Base-by-base conservation (phyloP, 2,113 vertebrate species). In the Corythornis vintsioides region DNA sequence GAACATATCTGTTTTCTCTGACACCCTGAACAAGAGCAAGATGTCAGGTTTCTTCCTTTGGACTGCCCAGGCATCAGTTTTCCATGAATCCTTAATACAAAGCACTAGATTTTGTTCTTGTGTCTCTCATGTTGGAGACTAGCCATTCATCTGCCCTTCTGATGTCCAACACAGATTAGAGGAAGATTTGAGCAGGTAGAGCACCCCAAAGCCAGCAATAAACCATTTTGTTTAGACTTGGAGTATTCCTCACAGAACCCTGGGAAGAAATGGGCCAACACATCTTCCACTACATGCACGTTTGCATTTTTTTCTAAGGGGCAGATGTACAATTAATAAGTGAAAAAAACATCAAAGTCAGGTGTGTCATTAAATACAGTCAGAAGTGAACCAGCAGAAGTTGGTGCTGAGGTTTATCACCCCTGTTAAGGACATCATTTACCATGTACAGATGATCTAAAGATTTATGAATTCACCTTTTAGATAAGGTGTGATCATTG, bases 1-100 rank as follows among this genome's bases (percentile, higher is more conserved):
- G 94, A 93, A 69, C 80, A 69, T 73, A 88, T 92, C 84, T 65
- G 61, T 69, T 83, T 92, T 92, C 75, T 87, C 79, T 95, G 93
- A 63, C 83, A 70, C 63, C n/a, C 48, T 0, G 15, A 90, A 77
- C 45, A 84, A 31, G 76, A 88, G 29, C 0, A 2, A 82, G 60
- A 42, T 52, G 76, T 53, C 89, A 90, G 70, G 42, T 61, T 84
- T 72, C 70, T 82, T 77, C 78, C n/a, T 59, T 35, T 74, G 73
- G 83, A 72, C 43, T 86, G 16, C 45, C 40, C 78, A 25, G 56
- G 40, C 84, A 38, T 1, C 25, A 9, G 21, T 11, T 40, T 84
- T 75, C 65, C 15, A 2, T 4, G 64, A 86, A 70, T 84, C 75
- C 56, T n/a, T 31, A 53, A 50, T 19, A 73, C 14, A 55, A 4